Evolutionary conservation across 2,888 invertebrate genomes (phyloP).

Genomic region (Anthrax anthrax): DNA sequence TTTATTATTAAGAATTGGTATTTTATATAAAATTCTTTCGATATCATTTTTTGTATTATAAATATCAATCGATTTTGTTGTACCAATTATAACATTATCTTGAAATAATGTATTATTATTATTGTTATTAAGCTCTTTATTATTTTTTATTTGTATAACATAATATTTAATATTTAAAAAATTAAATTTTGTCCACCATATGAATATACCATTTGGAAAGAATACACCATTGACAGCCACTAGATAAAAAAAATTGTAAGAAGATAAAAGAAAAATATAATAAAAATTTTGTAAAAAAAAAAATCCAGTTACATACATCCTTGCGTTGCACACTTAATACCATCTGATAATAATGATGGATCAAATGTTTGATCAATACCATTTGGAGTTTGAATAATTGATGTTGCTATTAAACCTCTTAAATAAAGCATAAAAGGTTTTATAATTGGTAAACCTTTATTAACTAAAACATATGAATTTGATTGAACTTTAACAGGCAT

Average conservation of each 20-base stretch:
- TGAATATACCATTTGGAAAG: constrained; percentile 12
- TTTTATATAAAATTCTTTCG: constrained; percentile 11
- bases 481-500: constrained; percentile 24
- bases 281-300: no score
- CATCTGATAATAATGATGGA: constrained; percentile 24
- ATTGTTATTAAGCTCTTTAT: constrained; percentile 7
- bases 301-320: no score
- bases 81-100: constrained; percentile 12
- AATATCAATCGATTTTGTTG: constrained; percentile 8
- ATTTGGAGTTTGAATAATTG: constrained; percentile 12
- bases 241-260: not conserved
- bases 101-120: constrained; percentile 10
- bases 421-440: constrained; percentile 28
- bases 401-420: constrained; percentile 25
- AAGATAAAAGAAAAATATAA: not conserved
- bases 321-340: constrained; percentile 31
- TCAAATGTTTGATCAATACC: constrained; percentile 4
- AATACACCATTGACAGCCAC: constrained; percentile 7
- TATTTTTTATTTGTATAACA: constrained; percentile 14
- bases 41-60: constrained; percentile 10
- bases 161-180: constrained; percentile 7
- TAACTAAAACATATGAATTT: constrained; percentile 27
- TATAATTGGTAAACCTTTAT: constrained; percentile 25
- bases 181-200: constrained; percentile 13
- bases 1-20: constrained; percentile 5